Percentiles rank a stretch among this genome's conserved stretches.
Conservation (phyloP, 2,113 vertebrate species). For the Vulpes ferrilata region DNA sequence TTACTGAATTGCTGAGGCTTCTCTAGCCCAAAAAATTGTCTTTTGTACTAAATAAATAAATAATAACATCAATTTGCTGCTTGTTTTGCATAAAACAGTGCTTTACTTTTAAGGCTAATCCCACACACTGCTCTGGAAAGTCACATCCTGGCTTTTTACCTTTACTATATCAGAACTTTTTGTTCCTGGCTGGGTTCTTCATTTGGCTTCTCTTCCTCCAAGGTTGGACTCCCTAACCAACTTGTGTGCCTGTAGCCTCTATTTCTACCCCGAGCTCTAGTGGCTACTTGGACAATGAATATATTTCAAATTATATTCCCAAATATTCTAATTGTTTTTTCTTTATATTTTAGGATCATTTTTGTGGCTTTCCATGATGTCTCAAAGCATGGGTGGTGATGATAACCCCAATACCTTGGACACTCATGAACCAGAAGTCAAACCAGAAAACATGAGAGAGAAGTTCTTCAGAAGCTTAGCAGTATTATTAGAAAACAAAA, state of each 20-base stretch:
- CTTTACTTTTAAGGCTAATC: not conserved
- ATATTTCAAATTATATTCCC: not conserved
- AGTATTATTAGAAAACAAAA: conserved; percentile 65
- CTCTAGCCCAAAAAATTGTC: not conserved
- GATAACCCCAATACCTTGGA: conserved; percentile 45
- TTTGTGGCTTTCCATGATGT: conserved; percentile 69
- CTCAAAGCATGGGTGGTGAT: conserved; percentile 12
- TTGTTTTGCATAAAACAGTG: not conserved
- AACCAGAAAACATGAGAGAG: conserved; percentile 65
- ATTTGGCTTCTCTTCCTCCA: not conserved
- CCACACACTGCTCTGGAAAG: not conserved
- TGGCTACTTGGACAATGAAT: not conserved
- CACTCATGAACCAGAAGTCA: conserved; percentile 38
- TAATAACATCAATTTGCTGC: not conserved
- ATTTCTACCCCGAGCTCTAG: not conserved
- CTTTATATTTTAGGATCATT: conserved; percentile 60
- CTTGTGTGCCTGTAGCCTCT: not conserved
- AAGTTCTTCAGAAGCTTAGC: conserved; percentile 63
- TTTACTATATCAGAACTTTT: not conserved
- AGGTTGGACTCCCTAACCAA: not conserved
- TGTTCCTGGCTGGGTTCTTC: not conserved
- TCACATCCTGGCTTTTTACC: not conserved
- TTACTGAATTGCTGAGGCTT: conserved; percentile 1
- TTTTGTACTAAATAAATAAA: not conserved
- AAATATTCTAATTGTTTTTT: conserved; percentile 29